Evolutionary conservation across 2,113 vertebrate species (phyloP), one percentile per base, ranked within the genome.

Genomic region (Mustelus asterias): DNA sequence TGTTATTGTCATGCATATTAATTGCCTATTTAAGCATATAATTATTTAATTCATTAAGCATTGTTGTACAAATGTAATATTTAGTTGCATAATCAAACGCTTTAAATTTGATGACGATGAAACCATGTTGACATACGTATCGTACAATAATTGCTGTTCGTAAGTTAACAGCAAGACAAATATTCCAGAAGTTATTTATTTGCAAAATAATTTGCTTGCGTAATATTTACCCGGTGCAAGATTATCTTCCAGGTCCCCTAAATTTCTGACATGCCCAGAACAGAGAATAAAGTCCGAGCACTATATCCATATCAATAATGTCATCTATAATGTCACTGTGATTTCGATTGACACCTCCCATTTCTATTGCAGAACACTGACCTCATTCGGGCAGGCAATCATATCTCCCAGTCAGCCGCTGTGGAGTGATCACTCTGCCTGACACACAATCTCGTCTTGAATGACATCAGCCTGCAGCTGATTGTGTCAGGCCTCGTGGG

Each of bases 391-490:
- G 24, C 37, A 95, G 69, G 41, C 94, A 95, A 72, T 95, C 41
- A 3, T 95, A 72, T 44, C 67, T 72, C 94, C 48, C 29, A 33
- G 24, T 95, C 67, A 95, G 72, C 48, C 67, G 33, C 26, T 93
- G 16, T 22, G 5, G 89, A 93, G 58, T 93, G 24, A 93, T 93
- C 20, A 72, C 26, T 93, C 6, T 22, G 14, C 89, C 60, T 93
- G 89, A 65, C 63, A 37, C 60, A 60, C 89, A 93, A 37, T 65
- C 60, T 95, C 69, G 14, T 54, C 37, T 54, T 24, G 65, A 72
- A 72, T 95, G 93, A 95, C 67, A 48, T 95, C 94, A 95, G 44
- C 69, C 69, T 54, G 94, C 94, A 95, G 67, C 69, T 76, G 67
- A 95, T 95, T 76, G 67, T 95, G 41, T 72, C 94, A 76, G 26